These are phyloP conservation scores for Clitarchus hookeri DNA, from an alignment of 2,888 invertebrate genomes.

Conservation along the genomic window DNA sequence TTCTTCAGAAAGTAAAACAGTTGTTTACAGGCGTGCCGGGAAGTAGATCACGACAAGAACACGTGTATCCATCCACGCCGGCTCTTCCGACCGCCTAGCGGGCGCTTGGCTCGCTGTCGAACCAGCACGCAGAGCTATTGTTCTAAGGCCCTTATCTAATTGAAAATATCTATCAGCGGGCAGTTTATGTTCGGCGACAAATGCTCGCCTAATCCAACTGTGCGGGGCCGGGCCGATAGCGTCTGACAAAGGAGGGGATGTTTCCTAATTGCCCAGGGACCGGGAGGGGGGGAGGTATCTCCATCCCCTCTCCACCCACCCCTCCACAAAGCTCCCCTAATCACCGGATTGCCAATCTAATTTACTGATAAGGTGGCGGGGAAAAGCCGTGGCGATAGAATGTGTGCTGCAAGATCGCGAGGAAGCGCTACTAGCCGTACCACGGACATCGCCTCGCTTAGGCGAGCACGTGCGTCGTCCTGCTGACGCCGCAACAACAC, in stretches of 20 bases:
- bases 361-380: conserved; percentile 2
- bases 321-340: neutral
- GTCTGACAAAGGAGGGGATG: conserved; percentile 8
- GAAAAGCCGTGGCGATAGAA: neutral
- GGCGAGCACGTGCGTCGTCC: too few relatives aligned
- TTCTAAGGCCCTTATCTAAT: conserved; percentile 30
- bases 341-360: conserved; percentile 7
- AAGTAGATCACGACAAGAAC: too few relatives aligned
- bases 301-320: neutral
- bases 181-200: conserved; percentile 7
- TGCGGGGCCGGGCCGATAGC: neutral
- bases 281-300: neutral
- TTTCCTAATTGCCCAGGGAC: neutral
- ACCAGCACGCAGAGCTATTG: neutral
- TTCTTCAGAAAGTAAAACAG: too few relatives aligned
- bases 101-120: neutral
- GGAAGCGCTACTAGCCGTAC: neutral
- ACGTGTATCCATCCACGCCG: too few relatives aligned
- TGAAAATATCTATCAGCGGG: conserved; percentile 32
- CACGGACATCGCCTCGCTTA: neutral
- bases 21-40: too few relatives aligned
- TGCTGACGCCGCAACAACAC: too few relatives aligned
- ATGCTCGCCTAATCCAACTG: conserved; percentile 14
- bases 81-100: too few relatives aligned
- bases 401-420: neutral